These are phyloP conservation scores for Iphiclides podalirius DNA, from an alignment of 2,888 invertebrate genomes.

Conservation along the genomic window DNA sequence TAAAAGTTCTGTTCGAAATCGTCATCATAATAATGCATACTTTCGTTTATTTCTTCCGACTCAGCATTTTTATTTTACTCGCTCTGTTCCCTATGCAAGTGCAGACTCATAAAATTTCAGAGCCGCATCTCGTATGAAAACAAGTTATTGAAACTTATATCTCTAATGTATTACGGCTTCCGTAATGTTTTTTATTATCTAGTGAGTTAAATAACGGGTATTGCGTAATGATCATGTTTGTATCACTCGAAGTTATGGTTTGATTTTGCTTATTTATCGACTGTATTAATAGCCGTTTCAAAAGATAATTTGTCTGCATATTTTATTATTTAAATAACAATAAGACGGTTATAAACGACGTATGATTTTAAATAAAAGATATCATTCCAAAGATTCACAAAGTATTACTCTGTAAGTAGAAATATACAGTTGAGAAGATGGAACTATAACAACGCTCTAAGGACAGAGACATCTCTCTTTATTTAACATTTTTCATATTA, in stretches of 20 bases:
- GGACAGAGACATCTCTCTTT: slow-evolving; percentile 56
- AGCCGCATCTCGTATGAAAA: slow-evolving; percentile 29
- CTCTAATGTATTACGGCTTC: neutral
- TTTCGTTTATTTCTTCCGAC: slow-evolving; percentile 73
- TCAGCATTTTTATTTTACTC: slow-evolving; percentile 68
- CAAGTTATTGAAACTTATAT: neutral
- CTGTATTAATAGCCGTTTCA: no score
- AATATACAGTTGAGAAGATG: slow-evolving; percentile 60
- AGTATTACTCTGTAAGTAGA: slow-evolving; percentile 45
- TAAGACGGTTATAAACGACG: no score
- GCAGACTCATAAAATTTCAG: slow-evolving; percentile 43
- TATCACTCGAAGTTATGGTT: no score
- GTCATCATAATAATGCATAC: slow-evolving; percentile 77
- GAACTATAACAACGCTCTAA: slow-evolving; percentile 57
- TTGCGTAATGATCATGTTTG: neutral
- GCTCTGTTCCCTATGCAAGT: slow-evolving; percentile 51
- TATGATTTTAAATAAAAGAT: neutral
- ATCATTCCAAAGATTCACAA: neutral
- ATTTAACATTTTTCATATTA: slow-evolving; percentile 70
- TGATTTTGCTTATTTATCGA: no score
- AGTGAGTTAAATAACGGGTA: neutral
- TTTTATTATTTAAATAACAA: no score
- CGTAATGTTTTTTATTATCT: slow-evolving; percentile 2
- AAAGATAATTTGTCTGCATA: no score
- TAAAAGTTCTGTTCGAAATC: slow-evolving; percentile 49